Evolutionary conservation across 2,888 invertebrate genomes (phyloP).

Genomic region (Leptopterna dolabrata): DNA sequence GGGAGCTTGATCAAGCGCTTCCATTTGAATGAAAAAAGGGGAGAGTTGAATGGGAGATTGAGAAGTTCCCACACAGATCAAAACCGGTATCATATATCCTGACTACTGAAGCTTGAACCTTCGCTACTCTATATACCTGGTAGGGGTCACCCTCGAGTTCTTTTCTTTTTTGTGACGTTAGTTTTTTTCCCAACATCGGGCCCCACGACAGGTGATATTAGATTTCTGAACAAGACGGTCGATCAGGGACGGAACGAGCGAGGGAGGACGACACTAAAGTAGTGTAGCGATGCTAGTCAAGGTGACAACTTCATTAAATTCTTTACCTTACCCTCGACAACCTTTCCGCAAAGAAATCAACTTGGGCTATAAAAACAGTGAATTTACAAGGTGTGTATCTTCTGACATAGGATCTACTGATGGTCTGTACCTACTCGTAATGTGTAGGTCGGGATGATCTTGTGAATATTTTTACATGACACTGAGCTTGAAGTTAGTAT

Average conservation of each 20-base stretch:
- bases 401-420: no score
- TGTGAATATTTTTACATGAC: no score
- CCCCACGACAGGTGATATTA: conserved; percentile 14
- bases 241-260: background rate
- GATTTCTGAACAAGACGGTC: background rate
- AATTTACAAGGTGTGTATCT: no score
- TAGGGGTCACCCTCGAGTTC: conserved; percentile 11
- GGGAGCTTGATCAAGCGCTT: conserved; percentile 9
- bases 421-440: no score
- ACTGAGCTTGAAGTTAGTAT: no score
- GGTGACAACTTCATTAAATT: no score
- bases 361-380: no score
- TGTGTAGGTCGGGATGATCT: no score
- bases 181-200: background rate
- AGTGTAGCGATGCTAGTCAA: background rate
- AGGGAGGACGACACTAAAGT: background rate
- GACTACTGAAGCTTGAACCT: conserved; percentile 35
- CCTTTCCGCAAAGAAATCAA: no score
- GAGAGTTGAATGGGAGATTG: conserved; percentile 13
- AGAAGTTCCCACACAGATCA: conserved; percentile 34
- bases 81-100: conserved; percentile 25
- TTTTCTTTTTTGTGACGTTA: background rate
- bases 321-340: no score
- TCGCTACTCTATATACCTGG: conserved; percentile 20
- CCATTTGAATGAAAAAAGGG: conserved; percentile 15